Percentiles rank a stretch among this genome's conserved stretches.
Conservation (phyloP, 2,797 vertebrate genomes). For the Xerus rutilus region DNA sequence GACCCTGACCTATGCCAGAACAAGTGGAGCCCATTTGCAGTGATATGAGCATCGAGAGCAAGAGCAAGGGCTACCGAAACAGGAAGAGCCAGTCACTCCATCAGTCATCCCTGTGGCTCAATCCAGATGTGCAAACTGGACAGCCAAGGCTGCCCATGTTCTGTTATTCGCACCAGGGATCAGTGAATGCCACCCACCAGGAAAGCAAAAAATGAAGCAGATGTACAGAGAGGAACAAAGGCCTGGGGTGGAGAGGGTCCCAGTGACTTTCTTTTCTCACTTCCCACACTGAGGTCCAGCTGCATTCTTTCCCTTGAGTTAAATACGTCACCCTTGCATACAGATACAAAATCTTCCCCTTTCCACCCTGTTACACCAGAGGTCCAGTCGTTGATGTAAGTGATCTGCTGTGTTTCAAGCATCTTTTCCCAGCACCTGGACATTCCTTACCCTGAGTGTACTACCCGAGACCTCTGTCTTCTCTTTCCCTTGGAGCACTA, state of each 20-base stretch:
- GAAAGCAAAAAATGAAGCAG: background rate
- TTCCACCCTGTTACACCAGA: background rate
- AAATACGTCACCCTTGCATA: background rate
- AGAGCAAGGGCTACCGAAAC: background rate
- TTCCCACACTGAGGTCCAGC: background rate
- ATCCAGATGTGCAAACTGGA: background rate
- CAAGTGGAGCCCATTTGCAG: background rate
- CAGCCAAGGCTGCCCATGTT: background rate
- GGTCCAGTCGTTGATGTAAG: background rate
- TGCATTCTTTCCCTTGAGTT: background rate
- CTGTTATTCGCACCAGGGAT: background rate
- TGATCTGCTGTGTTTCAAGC: background rate
- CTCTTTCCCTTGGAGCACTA: background rate
- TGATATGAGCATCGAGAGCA: background rate
- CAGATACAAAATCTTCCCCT: background rate
- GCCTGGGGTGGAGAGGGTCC: background rate
- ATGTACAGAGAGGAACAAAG: background rate
- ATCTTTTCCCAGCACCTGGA: background rate
- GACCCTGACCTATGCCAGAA: background rate
- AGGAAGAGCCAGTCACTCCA: background rate
- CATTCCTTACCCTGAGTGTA: background rate
- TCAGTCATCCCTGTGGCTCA: background rate
- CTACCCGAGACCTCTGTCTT: background rate
- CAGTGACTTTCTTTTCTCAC: background rate
- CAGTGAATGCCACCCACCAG: background rate